Conservation (phyloP, 2,113 vertebrate species). For the Oncorhynchus mykiss region DNA sequence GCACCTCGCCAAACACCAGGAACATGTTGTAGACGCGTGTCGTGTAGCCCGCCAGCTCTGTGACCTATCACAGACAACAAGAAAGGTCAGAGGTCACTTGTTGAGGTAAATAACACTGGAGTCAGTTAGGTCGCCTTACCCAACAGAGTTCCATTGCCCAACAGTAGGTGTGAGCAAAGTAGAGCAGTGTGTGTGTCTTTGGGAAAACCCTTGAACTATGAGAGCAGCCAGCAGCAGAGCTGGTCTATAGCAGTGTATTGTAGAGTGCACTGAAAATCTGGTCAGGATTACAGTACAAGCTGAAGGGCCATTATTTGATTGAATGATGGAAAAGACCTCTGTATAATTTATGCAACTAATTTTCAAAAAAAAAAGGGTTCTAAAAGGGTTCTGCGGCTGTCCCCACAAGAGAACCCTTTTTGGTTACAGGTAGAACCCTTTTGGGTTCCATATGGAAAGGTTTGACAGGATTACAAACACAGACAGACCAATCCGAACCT, state of each 20-base stretch:
- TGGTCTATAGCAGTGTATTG: neutral
- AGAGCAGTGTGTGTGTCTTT: neutral
- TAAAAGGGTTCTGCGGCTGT: too few species aligned
- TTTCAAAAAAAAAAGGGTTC: neutral
- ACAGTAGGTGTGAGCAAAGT: neutral
- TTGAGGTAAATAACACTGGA: neutral
- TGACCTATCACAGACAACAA: slow-evolving; percentile 77
- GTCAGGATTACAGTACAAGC: slow-evolving; percentile 8
- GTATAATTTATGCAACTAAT: neutral
- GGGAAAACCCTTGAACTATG: neutral
- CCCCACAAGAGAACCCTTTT: too few species aligned
- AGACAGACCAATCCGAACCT: too few species aligned
- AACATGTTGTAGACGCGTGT: slow-evolving; percentile 96
- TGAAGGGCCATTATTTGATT: slow-evolving; percentile 6
- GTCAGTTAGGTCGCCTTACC: neutral
- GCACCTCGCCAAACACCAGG: slow-evolving; percentile 92
- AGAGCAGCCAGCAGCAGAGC: neutral
- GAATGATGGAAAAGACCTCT: neutral
- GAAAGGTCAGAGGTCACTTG: slow-evolving; percentile 13
- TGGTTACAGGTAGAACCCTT: too few species aligned
- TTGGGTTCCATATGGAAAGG: too few species aligned
- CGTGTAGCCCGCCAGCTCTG: slow-evolving; percentile 95
- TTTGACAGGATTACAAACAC: too few species aligned
- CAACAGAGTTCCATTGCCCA: neutral
- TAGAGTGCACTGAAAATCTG: neutral